These are phyloP conservation scores for Bagarius yarrelli DNA, from an alignment of 2,113 vertebrate species.

Conservation along the genomic window DNA sequence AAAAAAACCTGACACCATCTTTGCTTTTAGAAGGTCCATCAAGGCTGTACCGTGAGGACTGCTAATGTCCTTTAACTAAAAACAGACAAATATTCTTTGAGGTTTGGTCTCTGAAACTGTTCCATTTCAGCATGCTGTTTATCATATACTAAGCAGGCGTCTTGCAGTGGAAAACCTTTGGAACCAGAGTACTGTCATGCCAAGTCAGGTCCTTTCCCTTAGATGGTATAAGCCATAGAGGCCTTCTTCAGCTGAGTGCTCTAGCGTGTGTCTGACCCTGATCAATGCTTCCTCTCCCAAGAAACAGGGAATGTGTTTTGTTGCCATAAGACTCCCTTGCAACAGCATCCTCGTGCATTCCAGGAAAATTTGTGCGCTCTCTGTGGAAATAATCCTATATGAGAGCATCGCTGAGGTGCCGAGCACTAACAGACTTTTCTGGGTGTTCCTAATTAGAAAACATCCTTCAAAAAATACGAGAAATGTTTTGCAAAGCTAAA, in stretches of 20 bases:
- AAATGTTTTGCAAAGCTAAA: not conserved
- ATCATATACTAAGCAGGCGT: slow-evolving; percentile 59
- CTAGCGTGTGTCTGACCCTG: slow-evolving; percentile 43
- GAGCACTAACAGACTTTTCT: slow-evolving; percentile 18
- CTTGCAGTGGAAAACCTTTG: slow-evolving; percentile 62
- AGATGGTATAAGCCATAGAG: slow-evolving; percentile 69
- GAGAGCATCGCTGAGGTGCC: not conserved
- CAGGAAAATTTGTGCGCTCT: slow-evolving; percentile 4
- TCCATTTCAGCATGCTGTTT: slow-evolving; percentile 49
- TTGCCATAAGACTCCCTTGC: slow-evolving; percentile 14
- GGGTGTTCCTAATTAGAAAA: slow-evolving; percentile 16
- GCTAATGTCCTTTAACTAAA: slow-evolving; percentile 29
- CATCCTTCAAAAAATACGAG: not conserved
- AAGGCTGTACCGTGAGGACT: slow-evolving; percentile 17
- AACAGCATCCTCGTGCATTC: slow-evolving; percentile 41
- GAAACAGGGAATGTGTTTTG: slow-evolving; percentile 54
- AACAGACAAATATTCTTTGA: slow-evolving; percentile 23
- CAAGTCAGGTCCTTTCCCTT: slow-evolving; percentile 67
- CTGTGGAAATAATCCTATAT: slow-evolving; percentile 20
- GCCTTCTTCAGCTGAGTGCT: slow-evolving; percentile 44
- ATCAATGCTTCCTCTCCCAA: slow-evolving; percentile 42
- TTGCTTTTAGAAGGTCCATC: slow-evolving; percentile 12
- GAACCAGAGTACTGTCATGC: slow-evolving; percentile 52
- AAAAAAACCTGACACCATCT: slow-evolving; percentile 21
- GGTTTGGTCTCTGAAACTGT: slow-evolving; percentile 31